phyloP scores from a whole-genome alignment of 1,140 invertebrate genomes.

The Aphelenchoides fujianensis region DNA sequence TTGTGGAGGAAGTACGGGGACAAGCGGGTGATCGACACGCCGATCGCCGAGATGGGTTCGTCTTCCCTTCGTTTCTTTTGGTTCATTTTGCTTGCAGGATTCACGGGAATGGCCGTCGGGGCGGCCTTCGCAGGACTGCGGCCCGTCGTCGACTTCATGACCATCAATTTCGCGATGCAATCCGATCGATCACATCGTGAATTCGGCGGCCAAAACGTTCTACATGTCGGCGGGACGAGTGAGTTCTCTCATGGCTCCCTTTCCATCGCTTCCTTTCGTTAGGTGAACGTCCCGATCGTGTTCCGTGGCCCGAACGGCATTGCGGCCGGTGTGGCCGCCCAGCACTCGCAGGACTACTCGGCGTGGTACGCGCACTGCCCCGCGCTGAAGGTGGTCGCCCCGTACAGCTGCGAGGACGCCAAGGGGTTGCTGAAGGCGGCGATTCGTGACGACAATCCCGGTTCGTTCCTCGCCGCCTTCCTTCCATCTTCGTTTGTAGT shows the following conservation, averaged over 20 bases:
- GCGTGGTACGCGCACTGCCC: slow-evolving; percentile 95
- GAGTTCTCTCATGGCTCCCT: too few species aligned
- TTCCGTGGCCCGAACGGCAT: slow-evolving; percentile 97
- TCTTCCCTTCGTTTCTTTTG: background rate
- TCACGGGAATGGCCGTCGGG: slow-evolving; percentile 89
- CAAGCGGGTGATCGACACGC: slow-evolving; percentile 91
- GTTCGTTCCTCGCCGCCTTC: slow-evolving; percentile 51
- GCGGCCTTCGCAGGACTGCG: slow-evolving; percentile 88
- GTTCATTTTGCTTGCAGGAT: slow-evolving; percentile 69
- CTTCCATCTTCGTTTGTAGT: slow-evolving; percentile 70
- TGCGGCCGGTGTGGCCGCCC: slow-evolving; percentile 87
- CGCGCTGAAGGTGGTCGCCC: slow-evolving; percentile 85
- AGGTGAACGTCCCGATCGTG: slow-evolving; percentile 86
- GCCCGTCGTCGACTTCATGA: slow-evolving; percentile 99
- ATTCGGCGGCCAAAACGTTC: slow-evolving; percentile 94
- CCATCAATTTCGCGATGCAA: slow-evolving; percentile 99
- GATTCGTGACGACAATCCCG: slow-evolving; percentile 76
- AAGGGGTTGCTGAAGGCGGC: slow-evolving; percentile 88
- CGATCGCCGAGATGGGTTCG: slow-evolving; percentile 87
- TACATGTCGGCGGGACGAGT: slow-evolving; percentile 96
- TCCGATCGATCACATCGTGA: slow-evolving; percentile 95
- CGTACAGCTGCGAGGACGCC: slow-evolving; percentile 86
- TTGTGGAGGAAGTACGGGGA: slow-evolving; percentile 97
- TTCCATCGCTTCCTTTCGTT: too few species aligned
- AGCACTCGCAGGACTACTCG: slow-evolving; percentile 96